Evolutionary conservation across 2,888 invertebrate genomes (phyloP).

Genomic region (Heliconius sara): DNA sequence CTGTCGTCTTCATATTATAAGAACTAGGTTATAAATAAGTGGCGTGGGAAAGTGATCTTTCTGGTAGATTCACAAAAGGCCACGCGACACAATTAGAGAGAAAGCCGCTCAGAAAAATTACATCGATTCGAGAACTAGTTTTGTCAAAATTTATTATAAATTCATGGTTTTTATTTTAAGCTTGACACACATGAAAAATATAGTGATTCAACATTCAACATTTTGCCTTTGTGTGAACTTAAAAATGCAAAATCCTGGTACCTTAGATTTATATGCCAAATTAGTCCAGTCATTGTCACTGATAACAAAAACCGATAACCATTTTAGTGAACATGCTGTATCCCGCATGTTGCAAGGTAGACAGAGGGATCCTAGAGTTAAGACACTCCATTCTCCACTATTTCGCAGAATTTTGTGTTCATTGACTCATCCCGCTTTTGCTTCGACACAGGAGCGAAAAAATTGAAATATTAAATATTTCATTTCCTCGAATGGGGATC

Average conservation of each 20-base stretch:
- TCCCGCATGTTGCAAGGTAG: too few species aligned
- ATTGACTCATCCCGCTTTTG: background rate
- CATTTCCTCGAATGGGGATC: too few species aligned
- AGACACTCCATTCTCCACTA: too few species aligned
- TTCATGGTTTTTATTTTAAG: background rate
- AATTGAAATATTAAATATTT: too few species aligned
- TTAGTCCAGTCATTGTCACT: too few species aligned
- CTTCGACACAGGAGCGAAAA: background rate
- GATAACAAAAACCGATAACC: too few species aligned
- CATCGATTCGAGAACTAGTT: slow-evolving; percentile 17
- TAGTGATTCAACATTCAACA: too few species aligned
- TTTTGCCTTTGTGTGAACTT: too few species aligned
- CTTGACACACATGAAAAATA: background rate
- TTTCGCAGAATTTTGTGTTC: background rate
- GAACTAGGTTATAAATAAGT: slow-evolving; percentile 14
- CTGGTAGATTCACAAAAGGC: slow-evolving; percentile 23
- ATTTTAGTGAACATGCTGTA: too few species aligned
- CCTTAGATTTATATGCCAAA: too few species aligned
- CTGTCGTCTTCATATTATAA: background rate
- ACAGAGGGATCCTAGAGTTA: too few species aligned
- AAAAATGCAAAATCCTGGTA: too few species aligned
- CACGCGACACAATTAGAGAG: slow-evolving; percentile 26
- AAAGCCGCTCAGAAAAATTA: slow-evolving; percentile 24
- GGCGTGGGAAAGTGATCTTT: slow-evolving; percentile 67
- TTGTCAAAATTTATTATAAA: background rate